Percentiles rank a stretch among this genome's conserved stretches.
Evolutionary conservation across 2,888 invertebrate species (phyloP).

Genomic region (Lasioglossum zephyrum): DNA sequence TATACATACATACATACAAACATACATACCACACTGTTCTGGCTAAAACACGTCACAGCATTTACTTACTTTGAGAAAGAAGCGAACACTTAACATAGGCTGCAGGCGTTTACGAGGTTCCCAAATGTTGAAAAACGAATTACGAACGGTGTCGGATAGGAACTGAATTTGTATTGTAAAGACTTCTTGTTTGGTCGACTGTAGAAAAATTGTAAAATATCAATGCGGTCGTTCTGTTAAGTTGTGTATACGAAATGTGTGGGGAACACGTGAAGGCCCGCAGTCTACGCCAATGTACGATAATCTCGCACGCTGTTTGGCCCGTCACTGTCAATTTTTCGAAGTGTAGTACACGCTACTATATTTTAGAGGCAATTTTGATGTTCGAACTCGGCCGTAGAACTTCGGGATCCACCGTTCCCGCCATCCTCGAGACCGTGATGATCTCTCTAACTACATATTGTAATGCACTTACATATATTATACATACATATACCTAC

Average conservation of each 20-base stretch:
- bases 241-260: neutral
- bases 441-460: slow-evolving; percentile 63
- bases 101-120: neutral
- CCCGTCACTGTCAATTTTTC: slow-evolving; percentile 72
- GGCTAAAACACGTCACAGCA: slow-evolving; percentile 36
- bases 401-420: slow-evolving; percentile 56
- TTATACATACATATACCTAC: slow-evolving; percentile 48
- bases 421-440: slow-evolving; percentile 53
- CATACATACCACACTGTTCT: slow-evolving; percentile 14
- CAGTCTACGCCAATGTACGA: slow-evolving; percentile 30
- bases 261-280: neutral
- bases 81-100: slow-evolving; percentile 35
- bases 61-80: slow-evolving; percentile 48
- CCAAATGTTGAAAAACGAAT: neutral
- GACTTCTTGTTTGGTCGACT: neutral
- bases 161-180: neutral
- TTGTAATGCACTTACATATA: slow-evolving; percentile 53
- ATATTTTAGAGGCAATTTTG: slow-evolving; percentile 75
- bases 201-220: neutral
- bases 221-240: neutral
- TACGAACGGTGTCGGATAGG: neutral
- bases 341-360: slow-evolving; percentile 66
- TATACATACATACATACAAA: neutral
- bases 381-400: slow-evolving; percentile 48
- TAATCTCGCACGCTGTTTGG: slow-evolving; percentile 62